Conservation (phyloP, 1,140 invertebrate species). For the Bemisia tabaci region DNA sequence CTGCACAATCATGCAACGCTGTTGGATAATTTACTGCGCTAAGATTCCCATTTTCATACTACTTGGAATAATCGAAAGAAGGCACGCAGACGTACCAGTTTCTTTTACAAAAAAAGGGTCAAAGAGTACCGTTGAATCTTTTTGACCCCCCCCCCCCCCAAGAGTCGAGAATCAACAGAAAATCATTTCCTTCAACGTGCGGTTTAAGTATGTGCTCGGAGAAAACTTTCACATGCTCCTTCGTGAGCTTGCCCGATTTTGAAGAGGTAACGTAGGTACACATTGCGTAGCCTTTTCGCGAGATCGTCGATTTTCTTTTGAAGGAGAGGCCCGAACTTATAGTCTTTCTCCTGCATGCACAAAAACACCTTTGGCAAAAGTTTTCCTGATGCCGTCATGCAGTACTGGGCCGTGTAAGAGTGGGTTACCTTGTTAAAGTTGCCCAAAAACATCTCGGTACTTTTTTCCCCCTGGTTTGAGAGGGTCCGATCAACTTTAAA, state of each 20-base stretch:
- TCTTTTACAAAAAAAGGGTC: not conserved
- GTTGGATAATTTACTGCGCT: too few species aligned
- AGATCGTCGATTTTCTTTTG: not conserved
- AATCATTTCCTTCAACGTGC: not conserved
- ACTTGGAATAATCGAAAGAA: constrained; percentile 9
- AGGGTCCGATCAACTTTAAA: constrained; percentile 8
- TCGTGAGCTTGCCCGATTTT: constrained; percentile 17
- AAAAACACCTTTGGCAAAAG: constrained; percentile 12
- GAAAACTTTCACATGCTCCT: constrained; percentile 12
- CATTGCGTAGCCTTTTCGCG: constrained; percentile 9
- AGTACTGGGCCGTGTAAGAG: constrained; percentile 21
- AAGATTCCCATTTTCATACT: too few species aligned
- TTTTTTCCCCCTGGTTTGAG: constrained; percentile 9
- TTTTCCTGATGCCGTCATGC: constrained; percentile 16
- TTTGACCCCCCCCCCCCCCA: constrained; percentile 13
- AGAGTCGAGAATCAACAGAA: constrained; percentile 13
- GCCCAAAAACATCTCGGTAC: constrained; percentile 10
- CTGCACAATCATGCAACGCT: too few species aligned
- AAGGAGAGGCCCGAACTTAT: not conserved
- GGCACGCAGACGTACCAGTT: not conserved
- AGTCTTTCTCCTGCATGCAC: constrained; percentile 13
- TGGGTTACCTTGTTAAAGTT: constrained; percentile 19
- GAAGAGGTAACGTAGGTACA: constrained; percentile 13
- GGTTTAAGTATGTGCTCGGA: constrained; percentile 5
- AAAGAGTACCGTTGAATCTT: not conserved